These are phyloP conservation scores for Berghia stephanieae DNA, from an alignment of 1,140 invertebrate genomes.

Conservation along the genomic window DNA sequence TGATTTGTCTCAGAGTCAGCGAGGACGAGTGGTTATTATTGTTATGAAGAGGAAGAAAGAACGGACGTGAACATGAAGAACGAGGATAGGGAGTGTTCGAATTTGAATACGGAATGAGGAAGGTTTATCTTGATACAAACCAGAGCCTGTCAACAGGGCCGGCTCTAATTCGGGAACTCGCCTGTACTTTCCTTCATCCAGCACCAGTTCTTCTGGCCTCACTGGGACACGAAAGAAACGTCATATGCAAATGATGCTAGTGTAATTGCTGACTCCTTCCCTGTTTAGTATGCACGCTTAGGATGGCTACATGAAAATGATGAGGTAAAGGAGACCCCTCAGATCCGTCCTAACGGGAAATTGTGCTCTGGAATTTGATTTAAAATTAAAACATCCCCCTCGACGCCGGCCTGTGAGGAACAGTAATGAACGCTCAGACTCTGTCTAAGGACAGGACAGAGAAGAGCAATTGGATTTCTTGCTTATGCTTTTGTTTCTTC, in stretches of 20 bases:
- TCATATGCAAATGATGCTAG: conserved; percentile 32
- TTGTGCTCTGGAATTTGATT: conserved; percentile 33
- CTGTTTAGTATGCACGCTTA: conserved; percentile 17
- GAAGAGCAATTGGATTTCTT: too few species aligned
- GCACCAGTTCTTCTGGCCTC: neutral
- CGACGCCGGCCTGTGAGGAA: too few species aligned
- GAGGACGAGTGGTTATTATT: too few species aligned
- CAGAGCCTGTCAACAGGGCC: conserved; percentile 21
- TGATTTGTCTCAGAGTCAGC: too few species aligned
- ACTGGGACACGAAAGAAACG: conserved; percentile 15
- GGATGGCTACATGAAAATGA: conserved; percentile 27
- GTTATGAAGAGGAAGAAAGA: too few species aligned
- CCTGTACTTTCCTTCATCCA: conserved; percentile 14
- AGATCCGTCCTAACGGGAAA: conserved; percentile 10
- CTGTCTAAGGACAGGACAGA: too few species aligned
- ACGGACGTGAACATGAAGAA: too few species aligned
- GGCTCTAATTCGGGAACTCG: conserved; percentile 33
- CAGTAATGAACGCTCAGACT: too few species aligned
- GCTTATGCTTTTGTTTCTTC: too few species aligned
- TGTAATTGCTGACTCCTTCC: conserved; percentile 22
- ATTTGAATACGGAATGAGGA: conserved; percentile 31
- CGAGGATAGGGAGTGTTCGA: too few species aligned
- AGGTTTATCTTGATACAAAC: conserved; percentile 32
- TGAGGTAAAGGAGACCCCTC: conserved; percentile 24
- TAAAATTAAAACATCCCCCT: conserved; percentile 33